Percentiles rank a stretch among this genome's conserved stretches.
These are phyloP conservation scores for Tribolium freemani DNA, from an alignment of 2,888 invertebrate species.

Conservation along the genomic window DNA sequence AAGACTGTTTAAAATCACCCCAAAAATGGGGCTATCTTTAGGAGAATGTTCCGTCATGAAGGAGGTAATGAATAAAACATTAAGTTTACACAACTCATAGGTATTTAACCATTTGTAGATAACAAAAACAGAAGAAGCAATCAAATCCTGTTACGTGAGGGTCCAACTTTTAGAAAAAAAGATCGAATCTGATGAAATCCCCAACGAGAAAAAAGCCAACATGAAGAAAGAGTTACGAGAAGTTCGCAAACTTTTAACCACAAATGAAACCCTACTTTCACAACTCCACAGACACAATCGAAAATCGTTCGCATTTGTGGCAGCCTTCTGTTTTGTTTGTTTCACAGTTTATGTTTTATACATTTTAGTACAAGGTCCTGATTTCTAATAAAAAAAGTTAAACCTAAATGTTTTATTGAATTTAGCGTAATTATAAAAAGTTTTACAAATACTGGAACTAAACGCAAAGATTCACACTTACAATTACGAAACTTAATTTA, in stretches of 20 bases:
- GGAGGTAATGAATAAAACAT: constrained; percentile 42
- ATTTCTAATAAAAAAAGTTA: constrained; percentile 1
- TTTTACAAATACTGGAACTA: not conserved
- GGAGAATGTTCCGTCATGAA: constrained; percentile 51
- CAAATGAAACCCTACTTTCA: constrained; percentile 61
- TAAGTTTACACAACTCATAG: not conserved
- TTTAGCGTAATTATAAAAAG: not conserved
- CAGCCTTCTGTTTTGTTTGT: constrained; percentile 55
- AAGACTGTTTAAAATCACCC: too few relatives aligned
- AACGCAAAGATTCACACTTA: not conserved
- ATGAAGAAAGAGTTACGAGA: constrained; percentile 61
- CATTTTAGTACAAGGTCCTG: constrained; percentile 51
- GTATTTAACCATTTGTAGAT: constrained; percentile 57
- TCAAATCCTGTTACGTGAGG: constrained; percentile 59
- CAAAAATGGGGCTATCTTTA: constrained; percentile 24
- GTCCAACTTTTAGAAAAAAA: constrained; percentile 59
- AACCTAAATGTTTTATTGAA: constrained; percentile 23
- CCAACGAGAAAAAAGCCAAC: constrained; percentile 53
- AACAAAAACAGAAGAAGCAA: constrained; percentile 59
- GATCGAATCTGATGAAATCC: constrained; percentile 53
- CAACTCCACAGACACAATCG: constrained; percentile 61
- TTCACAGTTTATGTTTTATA: constrained; percentile 61
- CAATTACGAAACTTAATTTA: constrained; percentile 1
- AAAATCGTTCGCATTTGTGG: constrained; percentile 58
- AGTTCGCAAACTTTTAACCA: constrained; percentile 60